Conservation (phyloP, 2,797 vertebrate species). For the Eleutherodactylus coqui region DNA sequence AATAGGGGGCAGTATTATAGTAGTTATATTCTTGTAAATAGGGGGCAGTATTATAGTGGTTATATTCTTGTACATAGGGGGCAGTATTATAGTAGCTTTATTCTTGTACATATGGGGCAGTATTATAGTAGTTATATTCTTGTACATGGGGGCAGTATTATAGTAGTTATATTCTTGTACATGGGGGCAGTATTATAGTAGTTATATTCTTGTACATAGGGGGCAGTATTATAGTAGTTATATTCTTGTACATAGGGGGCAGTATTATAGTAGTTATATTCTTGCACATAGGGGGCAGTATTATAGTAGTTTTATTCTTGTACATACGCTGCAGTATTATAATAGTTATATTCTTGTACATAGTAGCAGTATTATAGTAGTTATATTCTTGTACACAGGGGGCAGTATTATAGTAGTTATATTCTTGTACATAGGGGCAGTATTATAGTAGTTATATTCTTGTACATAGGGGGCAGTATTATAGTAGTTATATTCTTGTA, state of each 20-base stretch:
- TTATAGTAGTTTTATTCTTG: constrained; percentile 9
- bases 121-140: background rate
- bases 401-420: too few species aligned
- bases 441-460: too few species aligned
- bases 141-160: background rate
- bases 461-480: too few species aligned
- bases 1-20: too few species aligned
- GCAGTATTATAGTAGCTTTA: background rate
- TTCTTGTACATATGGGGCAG: background rate
- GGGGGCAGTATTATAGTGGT: too few species aligned
- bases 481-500: too few species aligned
- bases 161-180: background rate
- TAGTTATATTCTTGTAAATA: background rate
- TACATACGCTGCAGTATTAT: too few species aligned
- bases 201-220: background rate
- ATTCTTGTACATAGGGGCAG: too few species aligned
- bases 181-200: background rate
- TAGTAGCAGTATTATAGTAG: too few species aligned
- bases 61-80: background rate
- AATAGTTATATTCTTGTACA: too few species aligned
- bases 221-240: background rate
- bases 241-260: background rate
- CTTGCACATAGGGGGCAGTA: background rate
- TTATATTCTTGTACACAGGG: too few species aligned
- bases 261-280: constrained; percentile 5